Conservation (phyloP, 37 sponge, comb jelly and placozoan species). For the Aphrocallistes beatrix region DNA sequence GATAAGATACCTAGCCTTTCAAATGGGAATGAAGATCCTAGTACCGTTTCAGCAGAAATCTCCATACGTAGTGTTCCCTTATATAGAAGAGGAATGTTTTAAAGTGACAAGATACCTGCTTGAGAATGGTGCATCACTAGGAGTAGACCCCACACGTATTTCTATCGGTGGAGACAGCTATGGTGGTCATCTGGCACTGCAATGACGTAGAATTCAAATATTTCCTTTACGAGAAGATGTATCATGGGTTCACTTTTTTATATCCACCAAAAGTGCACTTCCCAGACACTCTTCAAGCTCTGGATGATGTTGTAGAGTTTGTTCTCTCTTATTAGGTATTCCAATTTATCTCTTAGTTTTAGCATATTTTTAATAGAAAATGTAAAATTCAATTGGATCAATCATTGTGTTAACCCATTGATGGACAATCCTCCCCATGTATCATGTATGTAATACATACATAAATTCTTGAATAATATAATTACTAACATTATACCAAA, state of each 20-base stretch:
- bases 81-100: not conserved
- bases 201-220: not conserved
- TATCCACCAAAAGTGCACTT: not conserved
- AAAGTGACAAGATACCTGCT: not conserved
- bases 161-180: not conserved
- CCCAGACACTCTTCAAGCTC: not conserved
- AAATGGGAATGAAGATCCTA: not conserved
- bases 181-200: conserved; percentile 2
- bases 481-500: too few relatives aligned
- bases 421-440: too few relatives aligned
- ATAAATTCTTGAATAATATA: too few relatives aligned
- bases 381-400: too few relatives aligned
- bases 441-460: too few relatives aligned
- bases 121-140: not conserved
- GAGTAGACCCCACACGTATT: not conserved
- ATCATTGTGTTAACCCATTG: too few relatives aligned
- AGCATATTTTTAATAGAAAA: too few relatives aligned
- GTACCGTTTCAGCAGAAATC: not conserved
- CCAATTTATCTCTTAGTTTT: too few relatives aligned
- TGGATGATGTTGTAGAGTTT: not conserved
- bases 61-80: not conserved
- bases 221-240: not conserved
- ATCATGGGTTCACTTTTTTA: not conserved
- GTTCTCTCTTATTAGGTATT: too few relatives aligned
- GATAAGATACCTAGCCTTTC: not conserved